Evolutionary conservation across 2,113 vertebrate genomes (phyloP).

Genomic region (Tragelaphus scriptus): DNA sequence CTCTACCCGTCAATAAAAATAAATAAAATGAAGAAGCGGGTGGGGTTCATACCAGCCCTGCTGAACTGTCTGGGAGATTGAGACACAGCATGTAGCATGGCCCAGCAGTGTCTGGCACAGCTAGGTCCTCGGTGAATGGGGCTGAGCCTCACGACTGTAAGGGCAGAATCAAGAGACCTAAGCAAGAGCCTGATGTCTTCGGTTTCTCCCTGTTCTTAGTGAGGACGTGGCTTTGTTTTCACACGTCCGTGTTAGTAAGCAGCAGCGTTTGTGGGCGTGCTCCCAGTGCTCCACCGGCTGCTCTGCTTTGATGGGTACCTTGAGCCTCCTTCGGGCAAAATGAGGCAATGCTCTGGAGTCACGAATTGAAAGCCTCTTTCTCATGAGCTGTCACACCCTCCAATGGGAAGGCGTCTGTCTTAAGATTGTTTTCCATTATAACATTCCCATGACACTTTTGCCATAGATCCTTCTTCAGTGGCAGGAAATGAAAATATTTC

Average conservation of each 20-base stretch:
- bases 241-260: not conserved
- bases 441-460: not conserved
- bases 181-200: not conserved
- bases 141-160: not conserved
- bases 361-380: not conserved
- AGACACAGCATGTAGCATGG: not conserved
- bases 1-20: not conserved
- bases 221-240: not conserved
- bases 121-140: not conserved
- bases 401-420: not conserved
- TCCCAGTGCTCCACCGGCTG: not conserved
- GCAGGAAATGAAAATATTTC: not conserved
- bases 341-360: slow-evolving; percentile 19
- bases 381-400: not conserved
- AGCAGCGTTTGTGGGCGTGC: not conserved
- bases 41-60: not conserved
- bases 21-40: not conserved
- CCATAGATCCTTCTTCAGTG: not conserved
- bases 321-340: slow-evolving; percentile 26
- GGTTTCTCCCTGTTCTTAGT: not conserved
- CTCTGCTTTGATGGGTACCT: not conserved
- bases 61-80: not conserved
- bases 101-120: not conserved
- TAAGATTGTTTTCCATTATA: slow-evolving; percentile 30
- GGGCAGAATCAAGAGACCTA: not conserved